Conservation (phyloP, 35 echinoderm and acorn worm species). For the Ophioderma brevispina region DNA sequence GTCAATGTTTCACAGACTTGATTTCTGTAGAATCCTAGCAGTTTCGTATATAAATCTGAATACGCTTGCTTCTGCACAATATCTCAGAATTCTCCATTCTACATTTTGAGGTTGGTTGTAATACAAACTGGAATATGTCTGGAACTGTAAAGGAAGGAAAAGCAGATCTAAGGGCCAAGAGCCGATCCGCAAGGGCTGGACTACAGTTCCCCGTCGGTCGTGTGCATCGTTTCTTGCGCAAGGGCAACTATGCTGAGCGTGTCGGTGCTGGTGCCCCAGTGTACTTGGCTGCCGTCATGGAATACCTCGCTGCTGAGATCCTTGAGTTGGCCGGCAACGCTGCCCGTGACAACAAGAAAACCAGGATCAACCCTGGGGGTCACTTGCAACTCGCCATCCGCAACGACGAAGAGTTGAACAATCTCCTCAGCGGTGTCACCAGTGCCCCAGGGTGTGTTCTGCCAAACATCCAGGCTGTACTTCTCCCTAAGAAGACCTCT, state of each 20-base stretch:
- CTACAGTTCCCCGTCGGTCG: no score
- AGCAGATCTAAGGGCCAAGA: constrained; percentile 17
- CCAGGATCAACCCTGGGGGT: background rate
- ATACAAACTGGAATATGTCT: constrained; percentile 5
- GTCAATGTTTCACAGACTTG: background rate
- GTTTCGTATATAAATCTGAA: background rate
- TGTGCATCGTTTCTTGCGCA: no score
- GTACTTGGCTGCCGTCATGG: no score
- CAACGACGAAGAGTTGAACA: no score
- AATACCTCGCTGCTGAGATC: no score
- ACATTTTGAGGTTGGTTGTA: no score
- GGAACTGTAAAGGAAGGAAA: constrained; percentile 40
- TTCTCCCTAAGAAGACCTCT: background rate
- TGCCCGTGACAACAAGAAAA: no score
- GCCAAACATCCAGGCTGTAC: background rate
- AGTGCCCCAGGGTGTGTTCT: background rate
- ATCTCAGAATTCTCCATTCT: no score
- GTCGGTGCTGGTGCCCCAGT: no score
- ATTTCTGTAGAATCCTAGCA: background rate
- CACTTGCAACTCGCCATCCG: background rate
- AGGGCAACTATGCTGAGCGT: no score
- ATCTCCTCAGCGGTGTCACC: no score
- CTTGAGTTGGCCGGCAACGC: background rate
- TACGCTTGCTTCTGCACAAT: background rate
- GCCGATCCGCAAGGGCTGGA: constrained; percentile 41